A percentile compares a stretch with the other conserved stretches of the same genome.
Evolutionary conservation across 2,888 invertebrate species (phyloP).

Genomic region (Nomada fabriciana): DNA sequence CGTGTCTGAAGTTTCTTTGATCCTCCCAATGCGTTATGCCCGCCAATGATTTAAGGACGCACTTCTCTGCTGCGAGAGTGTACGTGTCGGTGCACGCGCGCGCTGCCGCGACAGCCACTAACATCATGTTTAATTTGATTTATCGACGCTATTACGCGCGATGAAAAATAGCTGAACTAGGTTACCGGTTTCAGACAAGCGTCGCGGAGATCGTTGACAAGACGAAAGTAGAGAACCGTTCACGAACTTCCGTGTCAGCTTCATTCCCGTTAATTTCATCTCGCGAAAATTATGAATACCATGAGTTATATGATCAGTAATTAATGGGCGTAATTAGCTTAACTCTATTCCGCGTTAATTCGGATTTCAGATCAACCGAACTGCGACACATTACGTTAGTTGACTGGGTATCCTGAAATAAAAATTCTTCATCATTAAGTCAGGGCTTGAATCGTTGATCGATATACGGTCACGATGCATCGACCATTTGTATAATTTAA

Average conservation of each 20-base stretch:
- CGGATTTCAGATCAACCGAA: slow-evolving; percentile 19
- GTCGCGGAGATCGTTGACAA: slow-evolving; percentile 59
- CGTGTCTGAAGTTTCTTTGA: slow-evolving; percentile 78
- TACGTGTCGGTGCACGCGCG: slow-evolving; percentile 42
- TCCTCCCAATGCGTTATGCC: slow-evolving; percentile 80
- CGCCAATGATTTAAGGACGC: slow-evolving; percentile 80
- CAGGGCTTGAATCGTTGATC: neutral
- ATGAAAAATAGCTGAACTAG: slow-evolving; percentile 80
- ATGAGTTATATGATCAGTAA: slow-evolving; percentile 59
- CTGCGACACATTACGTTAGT: neutral
- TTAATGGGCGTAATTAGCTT: slow-evolving; percentile 57
- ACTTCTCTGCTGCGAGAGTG: slow-evolving; percentile 54
- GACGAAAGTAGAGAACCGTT: slow-evolving; percentile 53
- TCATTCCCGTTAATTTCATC: slow-evolving; percentile 55
- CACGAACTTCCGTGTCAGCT: slow-evolving; percentile 53
- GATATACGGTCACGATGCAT: no score
- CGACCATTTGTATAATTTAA: no score
- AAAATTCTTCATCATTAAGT: neutral
- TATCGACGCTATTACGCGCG: slow-evolving; percentile 78
- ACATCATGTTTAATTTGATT: slow-evolving; percentile 81
- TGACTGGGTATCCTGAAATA: neutral
- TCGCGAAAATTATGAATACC: slow-evolving; percentile 47
- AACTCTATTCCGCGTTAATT: slow-evolving; percentile 35
- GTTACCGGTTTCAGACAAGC: slow-evolving; percentile 70
- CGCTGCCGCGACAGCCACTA: slow-evolving; percentile 60